These are phyloP conservation scores for Polietes domitor DNA, from an alignment of 2,888 invertebrate genomes.

Conservation along the genomic window DNA sequence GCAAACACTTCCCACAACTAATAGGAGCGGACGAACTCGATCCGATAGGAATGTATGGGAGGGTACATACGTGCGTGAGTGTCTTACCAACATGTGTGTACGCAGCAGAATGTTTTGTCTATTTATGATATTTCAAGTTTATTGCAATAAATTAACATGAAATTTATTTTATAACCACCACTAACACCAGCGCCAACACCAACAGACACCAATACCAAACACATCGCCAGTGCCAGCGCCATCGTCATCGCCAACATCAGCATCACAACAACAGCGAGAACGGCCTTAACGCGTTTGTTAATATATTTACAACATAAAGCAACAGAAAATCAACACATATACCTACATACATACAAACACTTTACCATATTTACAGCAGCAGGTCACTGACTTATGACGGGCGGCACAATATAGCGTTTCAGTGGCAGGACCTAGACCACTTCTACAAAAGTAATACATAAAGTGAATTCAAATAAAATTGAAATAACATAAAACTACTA, in stretches of 20 bases:
- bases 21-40: not conserved
- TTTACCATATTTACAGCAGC: not conserved
- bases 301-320: constrained; percentile 28
- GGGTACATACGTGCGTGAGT: not conserved
- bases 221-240: not conserved
- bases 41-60: not conserved
- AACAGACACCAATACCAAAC: not conserved
- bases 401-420: too few species aligned
- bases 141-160: constrained; percentile 36
- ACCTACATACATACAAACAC: not conserved
- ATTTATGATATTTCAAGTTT: constrained; percentile 30
- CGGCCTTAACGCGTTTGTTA: constrained; percentile 10
- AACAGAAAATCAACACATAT: not conserved
- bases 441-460: too few species aligned
- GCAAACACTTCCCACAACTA: constrained; percentile 5
- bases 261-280: not conserved
- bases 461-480: too few species aligned
- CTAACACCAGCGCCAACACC: not conserved
- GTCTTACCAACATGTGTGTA: constrained; percentile 6
- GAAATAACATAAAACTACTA: too few species aligned
- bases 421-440: too few species aligned
- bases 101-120: constrained; percentile 19
- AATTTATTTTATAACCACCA: constrained; percentile 36
- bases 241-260: not conserved
- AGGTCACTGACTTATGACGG: too few species aligned